Base-by-base conservation (phyloP, 2,888 invertebrate genomes). In the Scaptomyza flava region DNA sequence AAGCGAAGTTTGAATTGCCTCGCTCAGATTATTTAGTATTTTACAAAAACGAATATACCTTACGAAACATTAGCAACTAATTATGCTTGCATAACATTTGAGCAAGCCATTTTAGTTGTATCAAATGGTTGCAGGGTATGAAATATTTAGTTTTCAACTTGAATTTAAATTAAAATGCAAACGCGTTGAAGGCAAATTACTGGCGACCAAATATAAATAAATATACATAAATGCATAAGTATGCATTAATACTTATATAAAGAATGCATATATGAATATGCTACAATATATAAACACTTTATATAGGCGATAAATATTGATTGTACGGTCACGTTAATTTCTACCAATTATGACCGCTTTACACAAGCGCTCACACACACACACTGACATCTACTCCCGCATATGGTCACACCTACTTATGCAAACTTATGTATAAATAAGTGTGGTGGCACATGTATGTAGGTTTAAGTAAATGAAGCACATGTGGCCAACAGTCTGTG, bases 131-230 rank as follows among this genome's bases (percentile, higher is more conserved):
- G 7, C 36, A 45, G 65, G 43, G 65, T 63, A 63, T 68, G 53
- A 65, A 70, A 76, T 65, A 57, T 62, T 50, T 67, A 58, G 73
- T 60, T 77, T 65, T 79, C 68, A 81, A 77, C 82, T 82, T 82
- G 82, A 85, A 87, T 82, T 87, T 74, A 87, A 82, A 87, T 87
- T 81, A 85, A 87, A 77, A 81, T 69, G 85, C 85, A 69, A 81
- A 58, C 68, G 68, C 66, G 46, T 51, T 53, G 52, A 61, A 46
- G 60, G 63, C 79, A 79, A 76, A 85, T 84, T 86, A 80, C 79
- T 69, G 63, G 53, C 61, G 56, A 52, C 63, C 62, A 53, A 50
- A 54, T 62, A 53, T 38, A 62, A 60, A 72, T 68, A 68, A 72
- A 81, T 79, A 76, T 23, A 12, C n/a, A 56, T 56, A 42, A 5